These are phyloP conservation scores for Agrotis ipsilon DNA, from an alignment of 2,888 invertebrate genomes.

Conservation along the genomic window DNA sequence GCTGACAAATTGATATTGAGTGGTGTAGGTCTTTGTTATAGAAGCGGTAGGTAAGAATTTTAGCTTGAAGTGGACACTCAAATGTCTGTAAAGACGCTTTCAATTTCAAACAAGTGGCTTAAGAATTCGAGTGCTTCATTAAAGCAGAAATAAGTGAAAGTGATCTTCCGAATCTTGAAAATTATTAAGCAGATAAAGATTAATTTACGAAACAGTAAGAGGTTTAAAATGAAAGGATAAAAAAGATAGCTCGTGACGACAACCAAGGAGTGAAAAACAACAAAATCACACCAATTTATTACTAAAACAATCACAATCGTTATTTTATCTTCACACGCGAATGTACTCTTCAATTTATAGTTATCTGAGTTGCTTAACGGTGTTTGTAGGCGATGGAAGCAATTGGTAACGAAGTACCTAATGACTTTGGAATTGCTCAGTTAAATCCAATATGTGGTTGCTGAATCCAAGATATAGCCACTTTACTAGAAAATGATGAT, in stretches of 20 bases:
- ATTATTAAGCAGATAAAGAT: not conserved
- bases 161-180: not conserved
- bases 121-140: not conserved
- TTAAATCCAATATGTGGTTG: conserved; percentile 38
- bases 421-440: conserved; percentile 49
- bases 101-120: not conserved
- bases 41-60: not conserved
- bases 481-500: conserved; percentile 9
- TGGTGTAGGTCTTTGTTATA: not conserved
- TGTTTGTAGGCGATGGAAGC: conserved; percentile 40
- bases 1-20: conserved; percentile 18
- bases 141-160: not conserved
- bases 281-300: conserved; percentile 27
- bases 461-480: conserved; percentile 19
- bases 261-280: conserved; percentile 10
- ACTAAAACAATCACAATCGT: conserved; percentile 44
- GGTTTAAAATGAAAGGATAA: not conserved
- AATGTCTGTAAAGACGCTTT: not conserved
- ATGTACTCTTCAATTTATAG: conserved; percentile 42
- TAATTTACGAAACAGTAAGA: not conserved
- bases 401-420: conserved; percentile 50
- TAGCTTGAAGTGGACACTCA: not conserved
- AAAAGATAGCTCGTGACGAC: conserved; percentile 2
- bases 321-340: conserved; percentile 53
- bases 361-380: conserved; percentile 52